Conservation (phyloP, 2,113 vertebrate genomes). For the Scomber japonicus region DNA sequence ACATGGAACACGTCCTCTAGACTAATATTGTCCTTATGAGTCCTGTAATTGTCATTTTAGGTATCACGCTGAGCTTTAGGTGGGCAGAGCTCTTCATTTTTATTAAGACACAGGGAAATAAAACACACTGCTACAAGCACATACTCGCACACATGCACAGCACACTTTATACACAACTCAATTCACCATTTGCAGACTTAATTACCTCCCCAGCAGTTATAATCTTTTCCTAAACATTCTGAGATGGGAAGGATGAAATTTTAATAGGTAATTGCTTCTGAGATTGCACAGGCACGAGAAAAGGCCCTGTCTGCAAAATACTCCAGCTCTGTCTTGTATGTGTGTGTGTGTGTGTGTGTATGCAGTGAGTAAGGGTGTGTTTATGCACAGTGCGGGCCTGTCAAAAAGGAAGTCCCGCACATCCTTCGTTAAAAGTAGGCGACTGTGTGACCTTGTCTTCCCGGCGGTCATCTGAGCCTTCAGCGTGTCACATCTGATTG, state of each 20-base stretch:
- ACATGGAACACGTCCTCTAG: slow-evolving; percentile 15
- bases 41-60: slow-evolving; percentile 50
- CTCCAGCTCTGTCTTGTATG: slow-evolving; percentile 19
- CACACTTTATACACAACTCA: slow-evolving; percentile 65
- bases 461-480: slow-evolving; percentile 66
- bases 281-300: slow-evolving; percentile 67
- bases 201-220: slow-evolving; percentile 76
- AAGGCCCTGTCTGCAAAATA: slow-evolving; percentile 66
- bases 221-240: slow-evolving; percentile 76
- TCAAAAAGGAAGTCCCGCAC: slow-evolving; percentile 57
- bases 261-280: slow-evolving; percentile 77
- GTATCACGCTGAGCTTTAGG: slow-evolving; percentile 45
- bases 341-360: background rate
- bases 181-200: slow-evolving; percentile 64
- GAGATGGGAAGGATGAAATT: slow-evolving; percentile 72
- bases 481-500: slow-evolving; percentile 75
- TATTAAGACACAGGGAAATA: slow-evolving; percentile 36
- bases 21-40: slow-evolving; percentile 26
- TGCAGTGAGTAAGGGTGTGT: slow-evolving; percentile 3
- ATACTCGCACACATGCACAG: slow-evolving; percentile 8
- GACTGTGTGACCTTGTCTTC: slow-evolving; percentile 75
- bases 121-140: slow-evolving; percentile 10
- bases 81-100: slow-evolving; percentile 50
- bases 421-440: slow-evolving; percentile 69
- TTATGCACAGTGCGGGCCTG: slow-evolving; percentile 36